These are phyloP conservation scores for Scaptomyza graminum DNA, from an alignment of 1,140 invertebrate genomes.

Conservation along the genomic window DNA sequence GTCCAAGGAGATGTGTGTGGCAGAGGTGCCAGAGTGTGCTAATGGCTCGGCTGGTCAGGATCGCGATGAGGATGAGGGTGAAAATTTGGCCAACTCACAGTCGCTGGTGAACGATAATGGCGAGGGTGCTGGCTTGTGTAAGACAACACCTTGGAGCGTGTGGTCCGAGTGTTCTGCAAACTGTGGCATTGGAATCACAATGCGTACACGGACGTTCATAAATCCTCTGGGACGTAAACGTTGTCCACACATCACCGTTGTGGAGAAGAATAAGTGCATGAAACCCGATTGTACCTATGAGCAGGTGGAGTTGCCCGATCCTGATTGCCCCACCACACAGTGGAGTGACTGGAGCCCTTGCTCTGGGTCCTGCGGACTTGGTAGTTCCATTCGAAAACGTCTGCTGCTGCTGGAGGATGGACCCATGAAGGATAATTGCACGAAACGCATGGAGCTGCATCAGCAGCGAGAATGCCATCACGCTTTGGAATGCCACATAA, in stretches of 20 bases:
- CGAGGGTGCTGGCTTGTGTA: slow-evolving; percentile 86
- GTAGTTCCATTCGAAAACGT: slow-evolving; percentile 89
- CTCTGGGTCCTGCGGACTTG: slow-evolving; percentile 88
- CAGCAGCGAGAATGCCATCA: slow-evolving; percentile 88
- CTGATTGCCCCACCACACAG: slow-evolving; percentile 87
- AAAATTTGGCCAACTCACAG: slow-evolving; percentile 76
- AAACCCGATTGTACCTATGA: slow-evolving; percentile 86
- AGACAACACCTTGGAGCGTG: slow-evolving; percentile 89
- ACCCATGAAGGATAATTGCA: slow-evolving; percentile 86
- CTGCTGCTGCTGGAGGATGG: slow-evolving; percentile 87
- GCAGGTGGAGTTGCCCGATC: slow-evolving; percentile 85
- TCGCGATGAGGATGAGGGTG: slow-evolving; percentile 81
- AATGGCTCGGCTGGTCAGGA: slow-evolving; percentile 35
- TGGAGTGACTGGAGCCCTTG: slow-evolving; percentile 91
- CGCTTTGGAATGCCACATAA: slow-evolving; percentile 88
- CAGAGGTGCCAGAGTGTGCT: slow-evolving; percentile 88
- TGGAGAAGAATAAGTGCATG: slow-evolving; percentile 92
- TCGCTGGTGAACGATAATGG: slow-evolving; percentile 71
- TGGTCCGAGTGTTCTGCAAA: slow-evolving; percentile 93
- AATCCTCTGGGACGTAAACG: slow-evolving; percentile 91
- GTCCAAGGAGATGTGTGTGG: slow-evolving; percentile 94
- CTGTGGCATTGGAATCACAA: slow-evolving; percentile 91
- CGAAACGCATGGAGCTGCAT: slow-evolving; percentile 86
- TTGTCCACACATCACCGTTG: slow-evolving; percentile 88
- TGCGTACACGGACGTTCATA: slow-evolving; percentile 89